Evolutionary conservation across 2,797 vertebrate species (phyloP).

Genomic region (Liparis tanakae): DNA sequence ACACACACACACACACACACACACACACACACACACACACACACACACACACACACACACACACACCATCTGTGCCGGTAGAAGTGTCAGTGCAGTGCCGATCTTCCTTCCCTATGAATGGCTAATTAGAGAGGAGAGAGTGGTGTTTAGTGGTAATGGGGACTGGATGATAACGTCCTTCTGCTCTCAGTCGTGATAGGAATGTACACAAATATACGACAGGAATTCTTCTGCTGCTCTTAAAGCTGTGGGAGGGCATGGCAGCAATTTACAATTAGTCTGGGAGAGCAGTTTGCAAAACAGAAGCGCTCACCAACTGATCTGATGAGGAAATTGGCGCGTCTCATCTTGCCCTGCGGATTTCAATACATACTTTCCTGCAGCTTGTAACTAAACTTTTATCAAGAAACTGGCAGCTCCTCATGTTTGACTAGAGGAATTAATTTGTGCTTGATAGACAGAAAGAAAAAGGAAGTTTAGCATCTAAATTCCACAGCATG

Average conservation of each 20-base stretch:
- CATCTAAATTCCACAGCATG: constrained; percentile 33
- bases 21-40: no score
- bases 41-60: no score
- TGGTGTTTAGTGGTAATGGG: constrained; percentile 75
- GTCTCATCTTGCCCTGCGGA: constrained; percentile 6
- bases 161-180: constrained; percentile 60
- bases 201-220: constrained; percentile 69
- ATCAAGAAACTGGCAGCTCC: constrained; percentile 16
- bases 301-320: constrained; percentile 27
- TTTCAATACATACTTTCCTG: constrained; percentile 17
- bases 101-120: constrained; percentile 63
- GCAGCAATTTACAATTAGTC: constrained; percentile 60
- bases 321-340: constrained; percentile 17
- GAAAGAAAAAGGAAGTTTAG: constrained; percentile 35
- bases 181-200: constrained; percentile 60
- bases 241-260: constrained; percentile 60
- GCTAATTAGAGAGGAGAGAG: constrained; percentile 79
- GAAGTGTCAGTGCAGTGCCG: constrained; percentile 68
- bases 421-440: constrained; percentile 8
- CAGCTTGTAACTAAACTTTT: constrained; percentile 1
- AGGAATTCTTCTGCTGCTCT: constrained; percentile 64
- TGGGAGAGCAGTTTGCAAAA: constrained; percentile 46
- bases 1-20: constrained; percentile 6
- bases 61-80: constrained; percentile 54
- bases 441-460: constrained; percentile 12